Evolutionary conservation across 2,113 vertebrate genomes (phyloP), one percentile per base, ranked within the genome.

Genomic region (Nothobranchius furzeri): DNA sequence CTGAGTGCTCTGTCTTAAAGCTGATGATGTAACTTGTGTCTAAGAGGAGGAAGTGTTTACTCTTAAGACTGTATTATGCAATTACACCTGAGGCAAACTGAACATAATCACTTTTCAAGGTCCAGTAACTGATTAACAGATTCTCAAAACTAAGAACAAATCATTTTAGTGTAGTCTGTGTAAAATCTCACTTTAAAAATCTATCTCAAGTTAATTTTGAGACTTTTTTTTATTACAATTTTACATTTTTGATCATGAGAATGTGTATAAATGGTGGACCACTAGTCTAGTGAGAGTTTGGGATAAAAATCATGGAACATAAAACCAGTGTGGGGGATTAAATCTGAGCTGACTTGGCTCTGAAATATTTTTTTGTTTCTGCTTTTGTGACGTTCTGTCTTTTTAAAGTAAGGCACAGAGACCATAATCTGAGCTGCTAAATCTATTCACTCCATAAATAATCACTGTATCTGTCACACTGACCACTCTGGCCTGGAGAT

Each of bases 1-100:
- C 30, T 30, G 30, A 30, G 30, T 3, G 30, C 42, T 63, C 24
- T 63, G 14, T 60, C 53, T 64, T 61, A 46, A 77, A n/a, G 53
- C 53, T 57, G 55, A 12, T 74, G 42, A 75, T 58, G 57, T 68
- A 70, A 75, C 59, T 2, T 40, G 54, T 70, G 20, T 75, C 40
- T 37, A 67, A 25, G 40, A 68, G 17, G 7, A 70, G 64, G 62
- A 78, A 60, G 48, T 20, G 45, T 60, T 73, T 15, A 70, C 56
- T 74, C 66, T 73, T 82, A 82, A 76, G 73, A 60, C 13, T 40
- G 7, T 35, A 37, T 78, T 81, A 76, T 12, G 10, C 61, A 79
- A 64, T 71, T 63, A 66, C 24, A 56, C 35, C 54, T 62, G 53
- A 68, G n/a, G 12, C 12, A 17, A 46, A 12, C 3, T 62, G 43